Evolutionary conservation across 2,888 invertebrate genomes (phyloP), one percentile per base, ranked within the genome.

Genomic region (Diplolepis rosae): DNA sequence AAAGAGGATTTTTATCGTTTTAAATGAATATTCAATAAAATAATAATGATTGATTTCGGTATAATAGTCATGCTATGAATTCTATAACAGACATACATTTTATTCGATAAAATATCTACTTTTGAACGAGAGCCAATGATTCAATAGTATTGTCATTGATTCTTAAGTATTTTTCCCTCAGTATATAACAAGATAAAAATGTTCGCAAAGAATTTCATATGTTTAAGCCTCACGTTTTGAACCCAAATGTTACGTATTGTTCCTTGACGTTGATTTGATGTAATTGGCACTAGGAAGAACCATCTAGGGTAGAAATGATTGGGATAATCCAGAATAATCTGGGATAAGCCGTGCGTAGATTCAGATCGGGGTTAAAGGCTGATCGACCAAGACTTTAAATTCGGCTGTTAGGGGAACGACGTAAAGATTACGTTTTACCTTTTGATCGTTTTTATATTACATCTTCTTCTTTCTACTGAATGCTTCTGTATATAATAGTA

Each of bases 291-390:
- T 84, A 83, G 86, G 84, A 84, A 82, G 83, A 82, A 82, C 76
- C 82, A 84, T 83, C 74, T 84, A 80, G 84, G 85, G 79, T 80
- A 82, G 84, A 82, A 88, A 88, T 88, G 88, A 88, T 88, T 88
- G 88, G 88, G 88, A 88, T 88, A 88, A 88, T 87, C 88, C 78
- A 79, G 83, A 82, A 86, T 88, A 86, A 88, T 85, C 88, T 80
- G 80, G 88, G 88, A 88, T 88, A 87, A 88, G 85, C 88, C 81
- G 76, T 74, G 80, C 82, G 79, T 83, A 83, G 82, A 83, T 82
- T 79, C 75, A 66, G 35, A 68, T 72, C 72, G 27, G 67, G 30
- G 65, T 52, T 66, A 72, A 67, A 71, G 77, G 76, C 54, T 70
- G 65, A 65, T 69, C 61, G 39, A 39, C 22, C 22, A 61, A 61